Base-by-base conservation (phyloP, 2,113 vertebrate species). In the Entosphenus tridentatus region DNA sequence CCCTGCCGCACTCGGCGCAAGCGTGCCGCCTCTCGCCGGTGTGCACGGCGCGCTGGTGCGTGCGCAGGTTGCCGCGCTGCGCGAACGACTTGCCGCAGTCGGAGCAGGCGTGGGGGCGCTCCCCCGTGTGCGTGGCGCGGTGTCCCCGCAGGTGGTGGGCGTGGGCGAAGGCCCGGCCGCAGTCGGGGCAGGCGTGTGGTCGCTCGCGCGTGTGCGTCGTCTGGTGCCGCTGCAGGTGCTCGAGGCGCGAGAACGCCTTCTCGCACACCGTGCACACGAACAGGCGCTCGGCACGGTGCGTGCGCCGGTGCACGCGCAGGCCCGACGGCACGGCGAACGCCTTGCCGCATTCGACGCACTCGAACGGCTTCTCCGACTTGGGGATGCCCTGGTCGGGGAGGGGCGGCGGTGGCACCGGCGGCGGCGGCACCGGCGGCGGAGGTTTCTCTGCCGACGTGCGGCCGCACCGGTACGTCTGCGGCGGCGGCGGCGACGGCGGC, bases 21-120 rank as follows among this genome's bases (percentile, higher is more conserved):
- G 80, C 78, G 73, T 86, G 84, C 55, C 83, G 84, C 74, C 85
- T 85, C 76, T 86, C 84, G 70, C 84, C 84, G 0, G 84, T 85
- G 79, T 86, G 84, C 65, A 86, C 79, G 56, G 70, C 16, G 1
- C 84, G 80, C 71, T 78, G 80, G 76, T 86, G 84, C 67, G 85
- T 83, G 0, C 84, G 83, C 71, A 85, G 76, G 71, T 86, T 83
- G 73, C 85, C 83, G 76, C 85, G 85, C 56, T 86, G 84, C 72
- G 85, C 85, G 73, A 86, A 86, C 57, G 84, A 83, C 75, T 85
- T 85, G 71, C 77, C 81, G 74, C 84, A 85, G 73, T 81, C 80
- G 69, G 81, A 79, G 55, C 84, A 86, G 73, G 83, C 81, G 39
- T 86, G 83, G 2, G 84, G 84, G 16, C 84, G 80, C 10, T 80